Evolutionary conservation across 2,888 invertebrate genomes (phyloP).

Genomic region (Idaea biselata): DNA sequence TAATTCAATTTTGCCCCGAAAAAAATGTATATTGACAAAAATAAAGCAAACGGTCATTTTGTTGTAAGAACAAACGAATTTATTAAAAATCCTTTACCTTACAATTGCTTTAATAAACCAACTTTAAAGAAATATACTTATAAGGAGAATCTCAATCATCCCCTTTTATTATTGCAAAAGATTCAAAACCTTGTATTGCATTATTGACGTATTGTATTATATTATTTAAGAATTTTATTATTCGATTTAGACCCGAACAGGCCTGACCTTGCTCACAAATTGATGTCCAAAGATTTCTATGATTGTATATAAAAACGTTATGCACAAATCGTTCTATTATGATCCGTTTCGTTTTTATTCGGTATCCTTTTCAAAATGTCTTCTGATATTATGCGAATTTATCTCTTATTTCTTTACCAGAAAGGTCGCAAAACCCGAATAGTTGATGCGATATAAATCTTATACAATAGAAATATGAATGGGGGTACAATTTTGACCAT

Average conservation of each 20-base stretch:
- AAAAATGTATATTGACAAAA: no score
- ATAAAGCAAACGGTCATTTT: neutral
- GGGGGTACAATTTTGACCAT: slow-evolving; percentile 54
- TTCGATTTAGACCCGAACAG: neutral
- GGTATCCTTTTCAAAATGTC: slow-evolving; percentile 18
- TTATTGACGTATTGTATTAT: neutral
- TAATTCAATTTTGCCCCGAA: no score
- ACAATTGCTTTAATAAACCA: neutral
- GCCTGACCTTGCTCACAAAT: neutral
- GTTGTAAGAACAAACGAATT: neutral
- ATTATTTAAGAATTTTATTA: neutral
- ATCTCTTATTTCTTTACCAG: slow-evolving; percentile 13
- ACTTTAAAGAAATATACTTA: neutral
- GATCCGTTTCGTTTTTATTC: slow-evolving; percentile 19
- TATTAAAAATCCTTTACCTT: neutral
- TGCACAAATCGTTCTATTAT: slow-evolving; percentile 38
- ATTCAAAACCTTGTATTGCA: neutral
- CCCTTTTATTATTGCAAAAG: neutral
- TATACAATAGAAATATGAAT: slow-evolving; percentile 50
- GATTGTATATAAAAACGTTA: slow-evolving; percentile 24
- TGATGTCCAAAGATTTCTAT: slow-evolving; percentile 13
- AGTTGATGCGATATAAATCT: slow-evolving; percentile 35
- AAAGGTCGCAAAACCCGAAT: slow-evolving; percentile 5
- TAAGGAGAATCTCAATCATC: neutral
- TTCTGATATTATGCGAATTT: slow-evolving; percentile 12